Base-by-base conservation (phyloP, 2,113 vertebrate genomes). In the Phyllostomus hastatus region DNA sequence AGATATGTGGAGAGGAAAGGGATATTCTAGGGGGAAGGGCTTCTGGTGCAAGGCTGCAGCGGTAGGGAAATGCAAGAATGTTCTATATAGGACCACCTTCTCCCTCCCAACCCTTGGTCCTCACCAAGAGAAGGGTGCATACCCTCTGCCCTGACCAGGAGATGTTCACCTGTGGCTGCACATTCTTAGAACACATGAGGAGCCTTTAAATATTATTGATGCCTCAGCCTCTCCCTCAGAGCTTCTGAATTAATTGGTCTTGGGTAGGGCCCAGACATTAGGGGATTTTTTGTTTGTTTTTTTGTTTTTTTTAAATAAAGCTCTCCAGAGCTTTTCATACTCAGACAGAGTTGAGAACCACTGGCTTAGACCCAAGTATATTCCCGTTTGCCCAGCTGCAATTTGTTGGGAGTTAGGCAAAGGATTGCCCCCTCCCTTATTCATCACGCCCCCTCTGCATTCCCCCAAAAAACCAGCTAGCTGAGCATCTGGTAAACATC, bases 401-500 rank as follows among this genome's bases (percentile, higher is more conserved):
- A 7, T 52, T 79, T 41, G 26, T 4, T 14, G 70, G 70, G 73
- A 38, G 50, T 15, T 31, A 26, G 90, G 52, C 52, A 54, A 41
- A 22, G 14, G 20, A 41, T 6, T 2, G 20, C 4, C 14, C n/a
- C 33, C 31, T 26, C 33, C 41, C 14, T 48, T 33, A 3, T 1
- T 4, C 38, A 5, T 24, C 28, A 1, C 2, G 5, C 2, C 48
- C 46, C 6, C 4, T 0, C 26, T 3, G 8, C 2, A 4, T 10
- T 43, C 9, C 8, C n/a, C 2, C 19, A 2, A 0, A 17, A 31
- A 33, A 83, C 67, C 84, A 52, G 90, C 54, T 22, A 72, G 90
- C 61, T 28, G 79, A 95, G 79, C 88, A 76, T 59, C 93, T 95
- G 96, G 75, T 26, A 31, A n/a, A 80, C 80, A 91, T 66, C 92